These are phyloP conservation scores for Acanthochromis polyacanthus DNA, from an alignment of 2,113 vertebrate genomes.

Conservation along the genomic window DNA sequence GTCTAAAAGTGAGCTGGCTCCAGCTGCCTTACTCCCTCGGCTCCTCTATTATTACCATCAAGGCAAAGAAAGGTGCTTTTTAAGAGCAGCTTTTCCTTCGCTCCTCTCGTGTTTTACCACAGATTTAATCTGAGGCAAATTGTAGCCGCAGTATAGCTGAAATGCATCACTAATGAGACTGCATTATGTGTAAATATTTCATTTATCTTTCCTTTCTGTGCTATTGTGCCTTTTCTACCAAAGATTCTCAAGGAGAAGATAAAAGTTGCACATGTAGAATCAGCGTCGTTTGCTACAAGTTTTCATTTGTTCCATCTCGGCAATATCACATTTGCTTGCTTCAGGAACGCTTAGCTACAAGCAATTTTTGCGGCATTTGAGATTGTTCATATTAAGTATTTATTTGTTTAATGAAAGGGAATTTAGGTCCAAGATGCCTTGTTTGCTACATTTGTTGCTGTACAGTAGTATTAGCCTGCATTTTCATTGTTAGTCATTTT, in stretches of 20 bases:
- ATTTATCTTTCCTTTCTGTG: conserved; percentile 44
- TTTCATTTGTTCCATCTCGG: conserved; percentile 33
- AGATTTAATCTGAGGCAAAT: conserved; percentile 48
- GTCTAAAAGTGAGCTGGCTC: conserved; percentile 58
- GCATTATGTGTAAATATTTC: conserved; percentile 73
- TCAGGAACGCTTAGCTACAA: conserved; percentile 2
- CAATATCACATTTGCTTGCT: conserved; percentile 24
- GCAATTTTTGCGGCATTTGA: conserved; percentile 35
- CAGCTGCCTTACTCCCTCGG: conserved; percentile 41
- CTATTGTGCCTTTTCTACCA: conserved; percentile 62
- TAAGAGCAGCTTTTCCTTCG: conserved; percentile 19
- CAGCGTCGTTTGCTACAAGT: neutral
- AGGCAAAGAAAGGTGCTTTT: conserved; percentile 45
- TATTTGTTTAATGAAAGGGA: conserved; percentile 75
- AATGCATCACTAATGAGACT: conserved; percentile 36
- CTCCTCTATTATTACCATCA: conserved; percentile 56
- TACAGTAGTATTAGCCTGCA: conserved; percentile 51
- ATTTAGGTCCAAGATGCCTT: conserved; percentile 49
- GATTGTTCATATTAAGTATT: conserved; percentile 70
- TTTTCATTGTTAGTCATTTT: conserved; percentile 48
- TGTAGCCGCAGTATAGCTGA: conserved; percentile 7
- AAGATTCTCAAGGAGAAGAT: conserved; percentile 54
- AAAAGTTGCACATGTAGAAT: conserved; percentile 47
- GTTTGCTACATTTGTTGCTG: conserved; percentile 55
- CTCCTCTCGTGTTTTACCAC: conserved; percentile 11